Base-by-base conservation (phyloP, 2,113 vertebrate genomes). In the Brachirus orientalis region DNA sequence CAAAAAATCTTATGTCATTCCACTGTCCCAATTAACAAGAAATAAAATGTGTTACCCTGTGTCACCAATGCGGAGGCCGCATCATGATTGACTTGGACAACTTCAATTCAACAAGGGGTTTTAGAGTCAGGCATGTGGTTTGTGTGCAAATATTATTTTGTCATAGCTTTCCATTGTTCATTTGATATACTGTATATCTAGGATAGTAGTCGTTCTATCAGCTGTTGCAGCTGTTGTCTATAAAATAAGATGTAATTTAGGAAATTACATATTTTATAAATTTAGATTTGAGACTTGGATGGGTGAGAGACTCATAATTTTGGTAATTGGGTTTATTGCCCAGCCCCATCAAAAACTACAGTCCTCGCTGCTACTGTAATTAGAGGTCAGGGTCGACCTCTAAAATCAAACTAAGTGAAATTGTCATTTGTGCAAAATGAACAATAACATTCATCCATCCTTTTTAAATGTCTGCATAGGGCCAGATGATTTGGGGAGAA, bases 281-380 rank as follows among this genome's bases (percentile, higher is more conserved):
- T 43, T 10, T 14, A 7, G 10, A 8, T 64, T 56, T 1, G 6
- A 35, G 16, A 60, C 18, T 38, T 20, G 19, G 20, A 52, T 54
- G 9, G 0, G 19, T 9, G 38, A 50, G 1, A 52, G 8, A 58
- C 17, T 36, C 11, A 47, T 22, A 6, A 43, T 47, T 45, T 52
- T 1, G 1, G 6, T n/a, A 14, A 55, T 50, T 57, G 1, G 0
- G 7, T 38, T 47, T 33, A 47, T 18, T 4, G 14, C 14, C 3
- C 2, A 43, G 20, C 8, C 13, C 11, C 28, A 8, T 41, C 8
- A 36, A 14, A 57, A 13, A 5, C n/a, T 12, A 6, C 36, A 46
- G 35, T 50, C 17, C 22, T 14, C 47, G 48, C 52, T 75, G 18
- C 60, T 41, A 3, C 54, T 63, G 46, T 58, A 64, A 57, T 69